Base-by-base conservation (phyloP, 2,113 vertebrate genomes). In the Hydrochoerus hydrochaeris region DNA sequence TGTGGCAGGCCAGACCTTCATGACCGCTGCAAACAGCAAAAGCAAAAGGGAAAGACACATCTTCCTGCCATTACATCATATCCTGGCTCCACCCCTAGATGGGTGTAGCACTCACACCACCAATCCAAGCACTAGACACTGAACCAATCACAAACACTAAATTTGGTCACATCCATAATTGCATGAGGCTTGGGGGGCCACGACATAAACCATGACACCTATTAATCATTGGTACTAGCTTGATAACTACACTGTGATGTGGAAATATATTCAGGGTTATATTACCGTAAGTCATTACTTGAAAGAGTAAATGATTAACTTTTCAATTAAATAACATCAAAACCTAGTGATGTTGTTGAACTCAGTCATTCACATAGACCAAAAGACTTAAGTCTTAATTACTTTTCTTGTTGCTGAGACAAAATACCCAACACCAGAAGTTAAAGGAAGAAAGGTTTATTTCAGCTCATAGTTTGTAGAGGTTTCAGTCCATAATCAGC, bases 311-410 rank as follows among this genome's bases (percentile, higher is more conserved):
- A 82, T 86, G 54, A 10, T 62, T 60, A 93, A n/a, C 65, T 91
- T 94, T 88, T 63, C 83, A 88, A 54, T 94, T 95, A 95, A 91
- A 77, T 94, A 44, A 90, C 35, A 57, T 49, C 73, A 14, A 58
- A 88, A 82, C 84, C 19, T 67, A 52, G 2, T 94, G 26, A 85
- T 19, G 41, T 75, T 77, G 69, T 26, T 92, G 41, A 88, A 71
- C 7, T 73, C 26, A 77, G 24, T 88, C 32, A 87, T 92, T 94
- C 54, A 62, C 30, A 69, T 44, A 92, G 57, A 91, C 46, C 13
- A 91, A 86, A 97, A 49, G 28, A 75, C 13, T 88, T 67, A n/a
- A 19, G 16, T n/a, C 16, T 69, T 16, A 62, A 2, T 62, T 62
- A 35, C 35, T 69, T 69, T n/a, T n/a, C 65, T n/a, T n/a, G 12